Base-by-base conservation (phyloP, 1,140 invertebrate genomes). In the Triops cancriformis region DNA sequence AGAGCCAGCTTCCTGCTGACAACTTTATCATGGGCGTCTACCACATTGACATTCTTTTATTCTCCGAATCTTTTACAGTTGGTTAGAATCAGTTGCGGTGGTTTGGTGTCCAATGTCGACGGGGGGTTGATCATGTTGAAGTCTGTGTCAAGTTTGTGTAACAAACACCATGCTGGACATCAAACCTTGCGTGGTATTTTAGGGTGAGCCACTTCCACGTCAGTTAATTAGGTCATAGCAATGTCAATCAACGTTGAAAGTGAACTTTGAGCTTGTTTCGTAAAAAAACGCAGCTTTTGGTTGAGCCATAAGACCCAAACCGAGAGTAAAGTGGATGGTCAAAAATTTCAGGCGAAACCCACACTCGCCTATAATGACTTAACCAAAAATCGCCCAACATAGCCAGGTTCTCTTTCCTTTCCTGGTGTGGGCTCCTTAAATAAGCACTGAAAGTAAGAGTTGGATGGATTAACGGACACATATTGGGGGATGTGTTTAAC, bases 181-280 rank as follows among this genome's bases (percentile, higher is more conserved):
- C 51, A 10, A 64, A 64, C 51, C 18, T 64, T 23, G 23, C 51
- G 3, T 23, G 51, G 14, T 64, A n/a, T n/a, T 64, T 64, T 64
- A 64, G 0, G 51, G 18, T 23, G 23, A 64, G 51, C 51, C 51
- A 64, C 45, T 18, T 64, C 14, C 51, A n/a, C 23, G 6, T n/a
- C n/a, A 64, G n/a, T 64, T 5, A 64, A 64, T n/a, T 64, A 64
- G 51, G 51, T 64, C 51, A 64, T 64, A 64, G 51, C 51, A 64
- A 64, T 64, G 23, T 64, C 51, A 64, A 64, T 64, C 51, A 64
- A 64, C 51, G 51, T 64, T 18, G 6, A 64, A 64, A 64, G 10
- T 23, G 6, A 1, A 6, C 18, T 23, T 18, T 45, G 18, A n/a
- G 31, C 31, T 37, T 37, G n/a, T n/a, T 37, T 7, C 31, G 2